A percentile compares a stretch with the other conserved stretches of the same genome.
These are phyloP conservation scores for Latrodectus hesperus DNA, from an alignment of 2,888 invertebrate genomes.

Conservation along the genomic window DNA sequence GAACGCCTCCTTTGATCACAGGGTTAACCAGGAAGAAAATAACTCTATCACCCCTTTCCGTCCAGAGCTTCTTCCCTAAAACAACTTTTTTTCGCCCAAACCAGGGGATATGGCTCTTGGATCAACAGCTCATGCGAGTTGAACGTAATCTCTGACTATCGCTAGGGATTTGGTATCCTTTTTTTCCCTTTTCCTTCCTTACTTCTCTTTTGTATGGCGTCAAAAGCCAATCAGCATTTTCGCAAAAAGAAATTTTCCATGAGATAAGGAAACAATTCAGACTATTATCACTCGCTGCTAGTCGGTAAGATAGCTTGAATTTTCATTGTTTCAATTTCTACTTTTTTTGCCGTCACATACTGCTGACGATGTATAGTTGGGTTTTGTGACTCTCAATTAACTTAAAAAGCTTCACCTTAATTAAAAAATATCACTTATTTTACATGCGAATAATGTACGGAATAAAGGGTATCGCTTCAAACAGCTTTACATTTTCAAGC, in stretches of 20 bases:
- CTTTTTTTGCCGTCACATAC: too few relatives aligned
- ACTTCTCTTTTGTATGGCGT: too few relatives aligned
- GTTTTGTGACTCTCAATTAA: conserved; percentile 6
- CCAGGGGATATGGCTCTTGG: background rate
- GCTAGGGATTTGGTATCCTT: conserved; percentile 23
- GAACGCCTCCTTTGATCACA: too few relatives aligned
- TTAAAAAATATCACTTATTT: background rate
- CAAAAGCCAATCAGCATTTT: conserved; percentile 9
- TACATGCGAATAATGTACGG: too few relatives aligned
- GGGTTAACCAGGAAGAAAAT: too few relatives aligned
- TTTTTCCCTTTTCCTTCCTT: background rate
- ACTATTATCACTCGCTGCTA: conserved; percentile 28
- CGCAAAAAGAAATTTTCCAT: conserved; percentile 7
- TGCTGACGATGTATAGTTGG: background rate
- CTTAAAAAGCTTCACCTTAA: background rate
- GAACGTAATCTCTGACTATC: conserved; percentile 37
- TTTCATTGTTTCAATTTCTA: too few relatives aligned
- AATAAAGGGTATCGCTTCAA: too few relatives aligned
- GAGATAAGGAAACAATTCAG: conserved; percentile 43
- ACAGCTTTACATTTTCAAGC: too few relatives aligned
- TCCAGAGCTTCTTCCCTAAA: conserved; percentile 4
- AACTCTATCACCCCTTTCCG: too few relatives aligned
- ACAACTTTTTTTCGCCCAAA: conserved; percentile 14
- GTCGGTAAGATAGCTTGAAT: conserved; percentile 8
- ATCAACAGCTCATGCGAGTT: conserved; percentile 19